These are phyloP conservation scores for Magallana angulata DNA, from an alignment of 1,140 invertebrate genomes.

Conservation along the genomic window DNA sequence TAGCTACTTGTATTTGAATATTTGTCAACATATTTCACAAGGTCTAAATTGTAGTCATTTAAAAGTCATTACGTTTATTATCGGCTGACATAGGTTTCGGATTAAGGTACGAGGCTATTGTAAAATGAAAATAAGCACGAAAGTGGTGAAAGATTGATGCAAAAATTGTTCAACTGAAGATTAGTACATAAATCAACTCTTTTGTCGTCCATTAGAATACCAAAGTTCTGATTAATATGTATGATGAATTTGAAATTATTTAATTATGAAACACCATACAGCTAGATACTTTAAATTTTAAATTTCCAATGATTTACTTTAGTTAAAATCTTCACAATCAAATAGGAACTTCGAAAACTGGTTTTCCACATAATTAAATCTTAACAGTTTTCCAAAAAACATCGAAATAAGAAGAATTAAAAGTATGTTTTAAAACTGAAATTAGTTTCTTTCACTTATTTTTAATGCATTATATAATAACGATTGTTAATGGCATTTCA, in stretches of 20 bases:
- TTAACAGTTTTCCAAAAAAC: too few species aligned
- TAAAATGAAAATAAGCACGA: not conserved
- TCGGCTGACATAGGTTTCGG: not conserved
- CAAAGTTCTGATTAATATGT: too few species aligned
- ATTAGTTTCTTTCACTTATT: too few species aligned
- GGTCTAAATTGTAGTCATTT: constrained; percentile 22
- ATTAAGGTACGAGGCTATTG: constrained; percentile 2
- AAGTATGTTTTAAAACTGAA: too few species aligned
- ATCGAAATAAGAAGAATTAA: too few species aligned
- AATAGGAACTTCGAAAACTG: too few species aligned
- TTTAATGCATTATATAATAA: too few species aligned
- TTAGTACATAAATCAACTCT: not conserved
- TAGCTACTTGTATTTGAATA: not conserved
- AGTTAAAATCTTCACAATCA: too few species aligned
- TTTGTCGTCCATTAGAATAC: not conserved
- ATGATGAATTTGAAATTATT: too few species aligned
- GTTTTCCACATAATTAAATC: too few species aligned
- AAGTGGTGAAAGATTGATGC: not conserved
- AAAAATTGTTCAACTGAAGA: not conserved
- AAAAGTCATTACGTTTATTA: constrained; percentile 18
- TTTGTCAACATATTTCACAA: constrained; percentile 8
- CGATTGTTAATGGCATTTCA: too few species aligned
- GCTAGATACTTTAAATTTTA: not conserved
- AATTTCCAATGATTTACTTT: too few species aligned
- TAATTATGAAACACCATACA: not conserved